phyloP scores from a whole-genome alignment of 2,888 invertebrate species.

The Mayetiola destructor region DNA sequence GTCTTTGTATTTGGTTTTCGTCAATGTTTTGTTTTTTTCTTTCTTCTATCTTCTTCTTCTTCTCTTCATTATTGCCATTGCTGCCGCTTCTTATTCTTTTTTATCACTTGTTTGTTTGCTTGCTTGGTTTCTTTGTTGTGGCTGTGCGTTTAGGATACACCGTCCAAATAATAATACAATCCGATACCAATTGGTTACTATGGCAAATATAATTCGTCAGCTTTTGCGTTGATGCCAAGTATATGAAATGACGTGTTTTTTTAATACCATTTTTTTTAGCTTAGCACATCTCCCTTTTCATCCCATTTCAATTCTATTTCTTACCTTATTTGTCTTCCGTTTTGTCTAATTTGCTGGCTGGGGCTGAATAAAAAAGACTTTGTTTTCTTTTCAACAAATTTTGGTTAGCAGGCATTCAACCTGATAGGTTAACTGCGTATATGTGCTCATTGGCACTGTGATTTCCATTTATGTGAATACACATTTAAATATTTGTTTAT shows the following conservation, averaged over 20 bases:
- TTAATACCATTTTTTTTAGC: background rate
- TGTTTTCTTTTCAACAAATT: too few species aligned
- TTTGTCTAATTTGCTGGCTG: background rate
- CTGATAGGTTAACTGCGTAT: background rate
- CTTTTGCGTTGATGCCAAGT: conserved; percentile 3
- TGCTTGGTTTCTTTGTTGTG: background rate
- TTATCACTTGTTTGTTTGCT: background rate
- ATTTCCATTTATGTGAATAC: too few species aligned
- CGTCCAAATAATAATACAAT: too few species aligned
- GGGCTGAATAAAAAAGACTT: too few species aligned
- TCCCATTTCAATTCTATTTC: background rate
- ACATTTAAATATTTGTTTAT: too few species aligned
- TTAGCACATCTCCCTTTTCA: background rate
- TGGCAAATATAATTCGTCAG: conserved; percentile 6
- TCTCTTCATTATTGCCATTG: background rate
- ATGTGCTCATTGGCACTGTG: background rate
- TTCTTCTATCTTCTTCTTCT: background rate
- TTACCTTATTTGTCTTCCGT: background rate
- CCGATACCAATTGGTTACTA: background rate
- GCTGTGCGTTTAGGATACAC: too few species aligned
- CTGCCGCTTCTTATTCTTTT: too few species aligned
- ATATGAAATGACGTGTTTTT: background rate
- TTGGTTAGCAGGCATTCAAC: conserved; percentile 6
- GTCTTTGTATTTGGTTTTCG: too few species aligned
- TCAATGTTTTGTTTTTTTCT: background rate